Conservation (phyloP, 2,797 vertebrate genomes). For the Hybognathus amarus region DNA sequence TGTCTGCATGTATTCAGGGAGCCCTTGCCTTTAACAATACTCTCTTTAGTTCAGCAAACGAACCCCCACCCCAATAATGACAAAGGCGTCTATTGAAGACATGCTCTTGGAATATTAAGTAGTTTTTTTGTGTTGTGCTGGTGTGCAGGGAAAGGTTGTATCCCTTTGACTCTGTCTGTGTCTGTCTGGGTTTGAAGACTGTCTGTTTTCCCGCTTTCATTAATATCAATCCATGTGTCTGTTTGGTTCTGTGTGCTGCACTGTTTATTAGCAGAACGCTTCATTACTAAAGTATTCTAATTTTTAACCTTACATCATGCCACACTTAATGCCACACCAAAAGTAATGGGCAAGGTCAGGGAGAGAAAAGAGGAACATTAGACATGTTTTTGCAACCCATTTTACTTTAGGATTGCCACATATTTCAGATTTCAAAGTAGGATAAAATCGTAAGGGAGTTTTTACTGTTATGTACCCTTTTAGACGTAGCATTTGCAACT, state of each 20-base stretch:
- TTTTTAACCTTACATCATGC: constrained; percentile 6
- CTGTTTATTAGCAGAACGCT: constrained; percentile 6
- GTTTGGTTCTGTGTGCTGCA: constrained; percentile 1
- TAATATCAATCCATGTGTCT: constrained; percentile 31
- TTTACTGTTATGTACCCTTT: neutral
- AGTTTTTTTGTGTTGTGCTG: constrained; percentile 71
- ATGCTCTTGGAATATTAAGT: constrained; percentile 83
- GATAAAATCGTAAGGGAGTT: neutral
- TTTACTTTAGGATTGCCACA: neutral
- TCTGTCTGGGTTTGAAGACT: constrained; percentile 69
- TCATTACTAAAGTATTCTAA: constrained; percentile 6
- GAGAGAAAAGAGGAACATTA: neutral
- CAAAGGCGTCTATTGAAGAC: constrained; percentile 78
- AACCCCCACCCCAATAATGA: constrained; percentile 70
- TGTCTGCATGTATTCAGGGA: constrained; percentile 70
- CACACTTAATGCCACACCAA: no score
- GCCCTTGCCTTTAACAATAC: constrained; percentile 76
- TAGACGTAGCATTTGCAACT: neutral
- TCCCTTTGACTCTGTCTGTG: constrained; percentile 62
- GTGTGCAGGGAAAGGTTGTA: constrained; percentile 73
- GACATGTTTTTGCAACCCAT: neutral
- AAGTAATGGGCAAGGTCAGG: neutral
- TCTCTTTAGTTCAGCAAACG: constrained; percentile 75
- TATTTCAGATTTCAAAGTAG: neutral
- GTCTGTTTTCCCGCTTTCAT: constrained; percentile 69